Percentiles rank a stretch among this genome's conserved stretches.
Evolutionary conservation across 2,888 invertebrate genomes (phyloP).

Genomic region (Rugalucina vietnamica): DNA sequence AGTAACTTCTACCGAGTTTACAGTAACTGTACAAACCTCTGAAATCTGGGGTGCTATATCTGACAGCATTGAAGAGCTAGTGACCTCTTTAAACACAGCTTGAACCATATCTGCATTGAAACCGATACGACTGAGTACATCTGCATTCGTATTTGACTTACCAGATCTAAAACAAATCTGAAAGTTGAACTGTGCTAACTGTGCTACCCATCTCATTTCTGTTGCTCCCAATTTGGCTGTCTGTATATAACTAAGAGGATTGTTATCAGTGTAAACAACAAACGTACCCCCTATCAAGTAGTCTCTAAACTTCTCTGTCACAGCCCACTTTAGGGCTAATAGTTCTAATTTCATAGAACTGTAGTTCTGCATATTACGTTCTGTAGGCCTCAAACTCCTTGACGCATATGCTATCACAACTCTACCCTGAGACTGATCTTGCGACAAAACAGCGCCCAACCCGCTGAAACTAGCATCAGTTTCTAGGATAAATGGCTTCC

Average conservation of each 20-base stretch:
- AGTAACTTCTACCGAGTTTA: neutral
- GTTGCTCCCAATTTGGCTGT: neutral
- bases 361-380: neutral
- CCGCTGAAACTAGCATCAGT: neutral
- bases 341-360: neutral
- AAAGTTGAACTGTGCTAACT: neutral
- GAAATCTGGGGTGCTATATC: neutral
- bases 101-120: neutral
- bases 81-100: neutral
- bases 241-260: neutral
- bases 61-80: neutral
- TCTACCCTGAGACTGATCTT: neutral
- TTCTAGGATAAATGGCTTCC: constrained; percentile 24
- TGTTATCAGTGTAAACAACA: neutral
- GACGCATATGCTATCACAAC: neutral
- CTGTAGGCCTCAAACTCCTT: neutral
- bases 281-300: neutral
- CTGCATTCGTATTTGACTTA: constrained; percentile 37
- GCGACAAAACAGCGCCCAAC: neutral
- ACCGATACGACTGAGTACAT: constrained; percentile 39
- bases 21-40: neutral
- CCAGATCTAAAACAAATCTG: constrained; percentile 37
- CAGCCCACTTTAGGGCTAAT: neutral
- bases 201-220: neutral
- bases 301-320: neutral